These are phyloP conservation scores for Cotesia glomerata DNA, from an alignment of 1,140 invertebrate species.

Conservation along the genomic window DNA sequence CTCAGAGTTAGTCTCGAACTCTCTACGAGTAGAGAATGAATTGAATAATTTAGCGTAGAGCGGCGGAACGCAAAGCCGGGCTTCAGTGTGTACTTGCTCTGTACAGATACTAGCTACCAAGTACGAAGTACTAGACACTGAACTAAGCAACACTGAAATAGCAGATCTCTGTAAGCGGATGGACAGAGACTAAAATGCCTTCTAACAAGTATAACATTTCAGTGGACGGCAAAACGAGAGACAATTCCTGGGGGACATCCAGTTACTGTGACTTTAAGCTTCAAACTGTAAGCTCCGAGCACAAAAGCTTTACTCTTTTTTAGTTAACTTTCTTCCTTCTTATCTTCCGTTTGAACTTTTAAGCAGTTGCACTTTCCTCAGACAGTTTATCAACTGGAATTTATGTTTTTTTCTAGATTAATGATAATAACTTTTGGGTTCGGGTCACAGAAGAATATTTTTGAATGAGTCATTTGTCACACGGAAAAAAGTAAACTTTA, in stretches of 20 bases:
- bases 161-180: neutral
- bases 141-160: neutral
- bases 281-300: too few relatives aligned
- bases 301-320: neutral
- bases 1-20: conserved; percentile 34
- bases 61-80: conserved; percentile 24
- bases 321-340: neutral
- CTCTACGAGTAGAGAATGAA: conserved; percentile 42
- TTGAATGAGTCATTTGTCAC: too few relatives aligned
- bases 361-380: neutral
- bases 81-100: conserved; percentile 33
- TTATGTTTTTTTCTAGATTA: neutral
- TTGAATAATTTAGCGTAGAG: conserved; percentile 46
- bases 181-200: neutral
- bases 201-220: neutral
- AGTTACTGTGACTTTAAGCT: neutral
- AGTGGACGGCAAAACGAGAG: too few relatives aligned
- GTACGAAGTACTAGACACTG: neutral
- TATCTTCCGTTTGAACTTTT: conserved; percentile 8
- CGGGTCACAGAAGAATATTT: too few relatives aligned
- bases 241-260: neutral
- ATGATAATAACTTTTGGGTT: too few relatives aligned
- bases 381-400: neutral
- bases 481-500: too few relatives aligned
- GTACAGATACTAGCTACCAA: too few relatives aligned